Base-by-base conservation (phyloP, 2,113 vertebrate species). In the Emydocephalus ijimae region DNA sequence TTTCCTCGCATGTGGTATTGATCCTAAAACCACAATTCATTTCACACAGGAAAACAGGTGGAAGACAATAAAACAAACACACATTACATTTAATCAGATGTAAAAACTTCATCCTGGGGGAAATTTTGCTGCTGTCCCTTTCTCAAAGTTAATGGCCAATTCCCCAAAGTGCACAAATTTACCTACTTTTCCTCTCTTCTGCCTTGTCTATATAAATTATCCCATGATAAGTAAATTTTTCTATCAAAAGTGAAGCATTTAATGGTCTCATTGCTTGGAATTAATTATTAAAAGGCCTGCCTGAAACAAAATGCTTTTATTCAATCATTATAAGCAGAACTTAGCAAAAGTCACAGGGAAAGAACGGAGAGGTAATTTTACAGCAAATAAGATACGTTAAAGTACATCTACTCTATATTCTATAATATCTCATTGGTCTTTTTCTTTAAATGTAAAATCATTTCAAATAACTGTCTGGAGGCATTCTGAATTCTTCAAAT, bases 401-500 rank as follows among this genome's bases (percentile, higher is more conserved):
- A 39, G n/a, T 74, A 74, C 14, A 39, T 39, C 5, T 50, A 50
- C 48, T 50, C 48, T 50, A 50, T 50, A 48, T 48, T 48, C 7
- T 34, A 39, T 26, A 26, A 57, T n/a, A n/a, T 69, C 64, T 69
- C 4, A n/a, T 15, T 69, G 29, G 29, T 81, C 34, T 39, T 81
- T 81, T 81, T 43, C 15, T 81, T 21, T 39, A 39, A 43, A 39
- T 81, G 69, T 81, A 81, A 81, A 39, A 81, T 18, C 18, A 21
- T 81, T 81, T 39, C 34, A 43, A 20, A 21, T 18, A 39, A 39
- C n/a, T 23, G 59, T 48, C 88, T 64, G 56, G 34, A 93, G 94
- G 85, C 87, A 91, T 94, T 45, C 61, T 50, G 59, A 90, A 34
- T 64, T 59, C 61, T 92, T 91, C 94, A 54, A 34, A 57, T 4